phyloP scores from a whole-genome alignment of 2,113 vertebrate genomes.

The Cyprinodon tularosa region DNA sequence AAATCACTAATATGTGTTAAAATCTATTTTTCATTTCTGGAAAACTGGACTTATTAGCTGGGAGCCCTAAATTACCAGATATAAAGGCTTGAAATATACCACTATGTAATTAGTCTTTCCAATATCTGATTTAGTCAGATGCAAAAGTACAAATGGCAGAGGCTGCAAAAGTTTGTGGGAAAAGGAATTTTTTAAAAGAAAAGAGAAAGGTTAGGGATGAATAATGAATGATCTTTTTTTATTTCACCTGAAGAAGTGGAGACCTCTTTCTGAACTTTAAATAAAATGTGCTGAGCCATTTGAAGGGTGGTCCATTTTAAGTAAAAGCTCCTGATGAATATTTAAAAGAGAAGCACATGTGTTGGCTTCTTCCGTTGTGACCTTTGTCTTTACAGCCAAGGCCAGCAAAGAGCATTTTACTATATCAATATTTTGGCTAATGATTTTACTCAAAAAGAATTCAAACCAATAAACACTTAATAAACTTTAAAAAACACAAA shows the following conservation, averaged over 20 bases:
- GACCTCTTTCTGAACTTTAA: slow-evolving; percentile 58
- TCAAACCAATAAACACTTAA: neutral
- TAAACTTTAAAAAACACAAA: neutral
- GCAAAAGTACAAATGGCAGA: neutral
- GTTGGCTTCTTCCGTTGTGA: slow-evolving; percentile 23
- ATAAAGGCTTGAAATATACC: neutral
- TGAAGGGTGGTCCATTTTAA: slow-evolving; percentile 49
- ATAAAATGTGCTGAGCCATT: slow-evolving; percentile 53
- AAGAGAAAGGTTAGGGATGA: slow-evolving; percentile 55
- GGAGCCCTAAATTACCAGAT: neutral
- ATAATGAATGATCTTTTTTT: slow-evolving; percentile 56
- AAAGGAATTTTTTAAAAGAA: neutral
- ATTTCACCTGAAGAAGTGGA: slow-evolving; percentile 45
- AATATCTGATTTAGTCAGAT: neutral
- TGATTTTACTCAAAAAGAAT: neutral
- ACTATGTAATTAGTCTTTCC: neutral
- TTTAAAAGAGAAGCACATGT: slow-evolving; percentile 36
- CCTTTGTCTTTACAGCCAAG: slow-evolving; percentile 33
- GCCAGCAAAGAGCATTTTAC: neutral
- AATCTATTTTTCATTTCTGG: neutral
- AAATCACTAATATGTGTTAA: no score
- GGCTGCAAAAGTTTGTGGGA: neutral
- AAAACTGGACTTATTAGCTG: neutral
- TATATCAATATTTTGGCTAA: slow-evolving; percentile 2
- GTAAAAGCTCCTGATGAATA: slow-evolving; percentile 55